Conservation (phyloP, 2,797 vertebrate species). For the Falco cherrug region DNA sequence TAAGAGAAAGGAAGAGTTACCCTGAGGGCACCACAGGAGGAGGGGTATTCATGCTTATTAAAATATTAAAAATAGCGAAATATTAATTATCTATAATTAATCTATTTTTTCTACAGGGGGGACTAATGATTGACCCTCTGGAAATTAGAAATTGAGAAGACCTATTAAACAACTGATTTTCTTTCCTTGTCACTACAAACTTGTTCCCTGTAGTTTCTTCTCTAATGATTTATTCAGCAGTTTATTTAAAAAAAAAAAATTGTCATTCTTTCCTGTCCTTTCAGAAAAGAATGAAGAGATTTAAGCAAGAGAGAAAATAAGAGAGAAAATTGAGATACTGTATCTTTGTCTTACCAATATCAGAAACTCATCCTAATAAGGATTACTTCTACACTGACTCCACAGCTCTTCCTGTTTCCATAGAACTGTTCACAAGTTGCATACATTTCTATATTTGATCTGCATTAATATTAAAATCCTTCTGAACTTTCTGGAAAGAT, state of each 20-base stretch:
- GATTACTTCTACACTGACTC: conserved; percentile 37
- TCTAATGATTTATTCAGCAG: background rate
- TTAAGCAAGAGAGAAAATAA: background rate
- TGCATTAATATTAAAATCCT: conserved; percentile 60
- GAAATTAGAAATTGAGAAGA: background rate
- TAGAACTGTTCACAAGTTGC: conserved; percentile 41
- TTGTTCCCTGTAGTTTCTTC: background rate
- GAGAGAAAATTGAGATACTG: background rate
- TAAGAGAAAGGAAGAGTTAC: background rate
- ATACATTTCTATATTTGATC: conserved; percentile 66
- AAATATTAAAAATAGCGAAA: conserved; percentile 18
- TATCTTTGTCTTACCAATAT: conserved; percentile 37
- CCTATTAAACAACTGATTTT: background rate
- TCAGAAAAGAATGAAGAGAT: conserved; percentile 16
- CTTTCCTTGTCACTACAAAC: background rate
- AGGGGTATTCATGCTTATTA: background rate
- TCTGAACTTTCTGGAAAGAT: conserved; percentile 61
- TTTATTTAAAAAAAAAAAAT: background rate
- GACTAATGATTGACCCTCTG: background rate
- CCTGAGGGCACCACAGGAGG: background rate
- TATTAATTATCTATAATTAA: background rate
- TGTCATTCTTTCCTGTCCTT: conserved; percentile 4
- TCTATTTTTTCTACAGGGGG: background rate
- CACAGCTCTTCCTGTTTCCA: conserved; percentile 30
- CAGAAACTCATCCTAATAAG: conserved; percentile 35